Base-by-base conservation (phyloP, 2,888 invertebrate species). In the Caenorhabditis sp. region DNA sequence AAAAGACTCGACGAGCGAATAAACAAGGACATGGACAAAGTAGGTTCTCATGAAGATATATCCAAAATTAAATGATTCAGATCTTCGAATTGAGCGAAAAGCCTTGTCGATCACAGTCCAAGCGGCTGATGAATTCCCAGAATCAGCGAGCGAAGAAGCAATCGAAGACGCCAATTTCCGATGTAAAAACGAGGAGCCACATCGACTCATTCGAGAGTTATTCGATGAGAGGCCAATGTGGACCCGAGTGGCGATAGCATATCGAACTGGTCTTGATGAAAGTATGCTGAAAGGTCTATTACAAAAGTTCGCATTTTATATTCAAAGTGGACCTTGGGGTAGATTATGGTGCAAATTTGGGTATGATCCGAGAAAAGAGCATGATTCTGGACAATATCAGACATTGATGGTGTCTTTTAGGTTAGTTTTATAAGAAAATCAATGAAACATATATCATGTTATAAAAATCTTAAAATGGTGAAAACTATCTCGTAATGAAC, bases 251-350 rank as follows among this genome's bases (percentile, higher is more conserved):
- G 93, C 93, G 0, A 87, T 97, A 17, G 89, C 91, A 63, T 77
- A 68, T 26, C 69, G 77, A 25, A 78, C 87, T 0, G 82, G 84
- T 27, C 78, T 88, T 52, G 84, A 84, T 2, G 84, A 84, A 21
- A 62, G 26, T 1, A 64, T 85, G 3, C 67, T 94, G 67, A 83
- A 87, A 71, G 63, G 92, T 67, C 90, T 95, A 17, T 90, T 96
- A 69, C 95, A 97, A 0, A 91, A 92, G 27, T 89, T 94, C 3
- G 94, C 94, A 0, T 93, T 94, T 88, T 94, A 94, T 88, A 94
- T 93, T 88, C 91, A 91, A 63, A 93, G 92, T 74, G 97, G 99
- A 0, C 97, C 96, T 0, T 99, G 96, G 95, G 91, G 95, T 77
- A 91, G 92, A 63, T 91, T 94, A 88, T 99, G 97, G 94, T 92